Percentiles rank a stretch among this genome's conserved stretches.
Evolutionary conservation across 1,140 invertebrate genomes (phyloP).

Genomic region (Harlomillsia oculata): DNA sequence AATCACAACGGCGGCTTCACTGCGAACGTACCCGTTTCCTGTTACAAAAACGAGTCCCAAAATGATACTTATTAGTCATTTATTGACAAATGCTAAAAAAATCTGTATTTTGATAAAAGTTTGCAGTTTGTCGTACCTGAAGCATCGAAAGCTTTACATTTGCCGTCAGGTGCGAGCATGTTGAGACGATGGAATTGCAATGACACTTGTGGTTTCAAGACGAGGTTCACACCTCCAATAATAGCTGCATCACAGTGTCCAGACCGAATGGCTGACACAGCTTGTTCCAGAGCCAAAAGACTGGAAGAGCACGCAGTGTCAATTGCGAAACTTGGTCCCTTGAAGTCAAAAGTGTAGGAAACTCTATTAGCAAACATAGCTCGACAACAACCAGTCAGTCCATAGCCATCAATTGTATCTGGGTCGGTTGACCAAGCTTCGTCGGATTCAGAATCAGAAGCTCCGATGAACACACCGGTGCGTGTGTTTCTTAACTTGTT

Average conservation of each 20-base stretch:
- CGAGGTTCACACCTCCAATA: conserved; percentile 70
- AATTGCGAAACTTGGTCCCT: conserved; percentile 78
- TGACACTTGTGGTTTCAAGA: conserved; percentile 76
- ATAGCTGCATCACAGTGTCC: conserved; percentile 87
- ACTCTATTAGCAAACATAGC: conserved; percentile 64
- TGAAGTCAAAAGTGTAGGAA: conserved; percentile 89
- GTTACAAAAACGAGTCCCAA: not conserved
- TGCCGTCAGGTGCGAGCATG: conserved; percentile 82
- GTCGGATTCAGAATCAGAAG: conserved; percentile 73
- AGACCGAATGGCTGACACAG: conserved; percentile 64
- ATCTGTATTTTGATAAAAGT: too few relatives aligned
- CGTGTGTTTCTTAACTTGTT: conserved; percentile 63
- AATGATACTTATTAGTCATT: not conserved
- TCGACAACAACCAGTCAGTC: conserved; percentile 58
- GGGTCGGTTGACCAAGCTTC: conserved; percentile 65
- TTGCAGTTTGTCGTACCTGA: conserved; percentile 48
- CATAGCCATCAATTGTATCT: conserved; percentile 79
- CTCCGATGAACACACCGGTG: conserved; percentile 72
- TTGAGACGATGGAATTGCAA: conserved; percentile 84
- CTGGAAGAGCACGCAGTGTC: conserved; percentile 95
- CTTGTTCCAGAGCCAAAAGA: conserved; percentile 77
- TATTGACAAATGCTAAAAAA: not conserved
- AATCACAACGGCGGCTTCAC: conserved; percentile 48
- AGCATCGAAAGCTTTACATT: conserved; percentile 87
- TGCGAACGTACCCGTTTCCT: conserved; percentile 37